Base-by-base conservation (phyloP, 37 sponge, comb jelly and placozoan species). In the Mnemiopsis leidyi region DNA sequence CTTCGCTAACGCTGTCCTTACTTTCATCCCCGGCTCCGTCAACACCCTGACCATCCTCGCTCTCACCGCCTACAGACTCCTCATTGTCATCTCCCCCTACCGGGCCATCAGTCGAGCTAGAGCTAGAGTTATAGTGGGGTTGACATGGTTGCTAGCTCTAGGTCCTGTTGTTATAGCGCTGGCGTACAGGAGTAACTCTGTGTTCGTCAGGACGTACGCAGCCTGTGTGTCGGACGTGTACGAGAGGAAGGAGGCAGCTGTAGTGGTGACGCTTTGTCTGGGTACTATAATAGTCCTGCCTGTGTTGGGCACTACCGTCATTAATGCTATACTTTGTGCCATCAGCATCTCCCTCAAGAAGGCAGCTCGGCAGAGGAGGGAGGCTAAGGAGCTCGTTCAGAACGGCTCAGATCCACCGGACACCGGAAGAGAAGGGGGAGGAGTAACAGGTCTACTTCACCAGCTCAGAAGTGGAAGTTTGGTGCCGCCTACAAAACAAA, bases 11-110 rank as follows among this genome's bases (percentile, higher is more conserved):
- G 90, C 61, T 20, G 24, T 23, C 0, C n/a, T 85, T 5, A 2
- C 90, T 21, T 85, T 85, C 90, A 85, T 85, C 61, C 90, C 90
- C 1, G 61, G 61, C 20, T 13, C 61, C 2, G 28, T 85, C 0
- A 85, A 85, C 61, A n/a, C 36, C 90, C 90, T 32, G 32, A 85
- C 90, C 5, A 40, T 85, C 29, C 90, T 85, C 0, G 28, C 61
- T 37, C 23, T 85, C 25, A 40, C 90, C 13, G 90, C 48, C 29
- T 85, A 85, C 48, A 35, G 90, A 20, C 40, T 39, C 29, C 40
- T 36, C 3, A 21, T 85, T 35, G 30, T 85, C 1, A 3, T 28
- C 1, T 33, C 13, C 32, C 90, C 90, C 5, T 39, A 35, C 61
- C 30, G 79, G 32, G 20, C 79, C 9, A 32, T 77, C 32, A 77